Base-by-base conservation (phyloP, 2,113 vertebrate genomes). In the Papio anubis region DNA sequence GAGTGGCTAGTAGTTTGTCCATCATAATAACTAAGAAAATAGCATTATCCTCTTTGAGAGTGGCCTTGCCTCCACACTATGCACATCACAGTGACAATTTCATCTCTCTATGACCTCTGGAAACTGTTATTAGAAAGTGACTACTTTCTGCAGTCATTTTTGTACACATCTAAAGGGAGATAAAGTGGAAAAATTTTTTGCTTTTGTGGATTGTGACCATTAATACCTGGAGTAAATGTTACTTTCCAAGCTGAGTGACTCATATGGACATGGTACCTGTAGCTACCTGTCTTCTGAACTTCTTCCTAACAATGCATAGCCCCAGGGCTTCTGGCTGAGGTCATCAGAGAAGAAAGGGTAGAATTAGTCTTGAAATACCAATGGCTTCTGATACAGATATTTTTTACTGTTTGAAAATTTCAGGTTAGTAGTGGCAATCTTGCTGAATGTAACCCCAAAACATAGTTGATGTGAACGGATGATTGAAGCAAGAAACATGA, bases 211-310 rank as follows among this genome's bases (percentile, higher is more conserved):
- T 96, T 98, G 92, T 96, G 30, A 83, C 70, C 83, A 90, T 96
- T 96, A 96, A 92, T 93, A 93, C 59, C 76, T 90, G 57, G 70
- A 92, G 75, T 97, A 97, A 96, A 97, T 96, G 86, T 96, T 97
- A 93, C 92, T 83, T 95, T 95, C 6, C 57, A 38, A 59, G 83
- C 75, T 17, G 55, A 92, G 79, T 55, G 18, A 96, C 86, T 83
- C 68, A 66, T 45, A 40, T 70, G 96, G 91, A 86, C 68, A 45
- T 30, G 59, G 66, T 82, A 61, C 78, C 88, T 95, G 45, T 20
- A 73, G 73, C 78, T 96, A 75, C n/a, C 73, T 82, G 68, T 94
- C 59, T 35, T 90, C 43, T 92, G n/a, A 90, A 96, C 86, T 72
- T 94, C 64, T 57, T 90, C 73, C 52, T 76, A 40, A 17, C 83